Conservation (phyloP, 92 coral and sea anemone genomes). For the Bergia sp. region DNA sequence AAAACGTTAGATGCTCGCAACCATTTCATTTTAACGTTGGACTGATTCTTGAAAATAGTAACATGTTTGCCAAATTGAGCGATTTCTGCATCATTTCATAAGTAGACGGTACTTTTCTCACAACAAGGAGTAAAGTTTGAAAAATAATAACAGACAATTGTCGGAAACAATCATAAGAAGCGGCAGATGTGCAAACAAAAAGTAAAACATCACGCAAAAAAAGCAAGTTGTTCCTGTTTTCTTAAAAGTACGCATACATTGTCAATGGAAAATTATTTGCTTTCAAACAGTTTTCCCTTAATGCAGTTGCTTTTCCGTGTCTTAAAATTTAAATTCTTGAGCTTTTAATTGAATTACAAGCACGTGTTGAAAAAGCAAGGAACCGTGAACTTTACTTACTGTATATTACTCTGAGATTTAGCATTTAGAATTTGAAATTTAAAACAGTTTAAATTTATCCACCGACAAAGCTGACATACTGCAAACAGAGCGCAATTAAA, state of each 20-base stretch:
- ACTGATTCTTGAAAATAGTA: too few species aligned
- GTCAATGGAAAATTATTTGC: neutral
- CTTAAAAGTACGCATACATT: neutral
- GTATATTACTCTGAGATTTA: neutral
- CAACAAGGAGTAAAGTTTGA: neutral
- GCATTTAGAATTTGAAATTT: neutral
- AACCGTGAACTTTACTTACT: neutral
- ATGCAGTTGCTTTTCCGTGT: neutral
- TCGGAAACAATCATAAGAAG: neutral
- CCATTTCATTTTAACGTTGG: neutral
- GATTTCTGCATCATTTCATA: neutral
- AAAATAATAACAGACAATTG: neutral
- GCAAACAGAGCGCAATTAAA: neutral
- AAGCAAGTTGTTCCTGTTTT: neutral
- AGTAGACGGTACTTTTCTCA: neutral
- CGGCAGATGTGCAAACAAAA: conserved; percentile 7
- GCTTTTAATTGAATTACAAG: neutral
- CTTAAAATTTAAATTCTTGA: neutral
- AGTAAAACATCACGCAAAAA: neutral
- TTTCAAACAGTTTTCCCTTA: neutral
- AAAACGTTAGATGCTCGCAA: neutral
- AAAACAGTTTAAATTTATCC: neutral
- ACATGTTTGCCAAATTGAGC: neutral
- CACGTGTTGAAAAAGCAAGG: neutral
- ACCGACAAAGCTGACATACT: neutral